Evolutionary conservation across 2,888 invertebrate genomes (phyloP), one percentile per base, ranked within the genome.

Genomic region (Polymixis lichenea): DNA sequence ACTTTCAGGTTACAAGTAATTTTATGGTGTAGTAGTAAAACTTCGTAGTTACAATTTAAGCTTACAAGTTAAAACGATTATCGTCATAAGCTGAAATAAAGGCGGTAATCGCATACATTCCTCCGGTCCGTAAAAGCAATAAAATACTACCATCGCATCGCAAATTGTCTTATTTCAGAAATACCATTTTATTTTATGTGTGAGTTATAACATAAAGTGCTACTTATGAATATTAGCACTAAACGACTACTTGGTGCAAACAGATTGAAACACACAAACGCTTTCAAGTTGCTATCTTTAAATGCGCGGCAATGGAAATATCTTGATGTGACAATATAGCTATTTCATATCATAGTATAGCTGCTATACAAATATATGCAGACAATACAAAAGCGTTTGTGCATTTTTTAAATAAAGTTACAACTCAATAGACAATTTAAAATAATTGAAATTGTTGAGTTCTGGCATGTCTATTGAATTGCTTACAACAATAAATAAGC

Each of bases 81-180:
- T 84, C 72, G 58, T 83, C 67, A 83, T 73, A 77, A 80, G 68
- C n/a, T 64, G 55, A 65, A 77, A 77, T 78, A 72, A 79, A 72
- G 70, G 68, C 67, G 66, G 68, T 77, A 87, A 86, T 79, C 72
- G 72, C 75, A 79, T 75, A 75, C 77, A 82, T 84, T 85, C 81
- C 83, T 77, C 81, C 71, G 77, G 73, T 84, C 65, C 62, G 55
- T 86, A 81, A 78, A 84, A 78, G 84, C 86, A 86, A 86, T 91
- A 91, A 90, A 90, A 89, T 78, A 79, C 85, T 86, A 88, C 86
- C 86, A 89, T 89, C 87, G 89, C 89, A 86, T 78, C 79, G 90
- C 90, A 89, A 90, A 91, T 89, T 89, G 87, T 90, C 86, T 88
- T 88, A 91, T 89, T 89, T 87, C 85, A 89, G 89, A 90, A 89